phyloP scores from a whole-genome alignment of 2,888 invertebrate genomes.

The Deilephila elpenor region DNA sequence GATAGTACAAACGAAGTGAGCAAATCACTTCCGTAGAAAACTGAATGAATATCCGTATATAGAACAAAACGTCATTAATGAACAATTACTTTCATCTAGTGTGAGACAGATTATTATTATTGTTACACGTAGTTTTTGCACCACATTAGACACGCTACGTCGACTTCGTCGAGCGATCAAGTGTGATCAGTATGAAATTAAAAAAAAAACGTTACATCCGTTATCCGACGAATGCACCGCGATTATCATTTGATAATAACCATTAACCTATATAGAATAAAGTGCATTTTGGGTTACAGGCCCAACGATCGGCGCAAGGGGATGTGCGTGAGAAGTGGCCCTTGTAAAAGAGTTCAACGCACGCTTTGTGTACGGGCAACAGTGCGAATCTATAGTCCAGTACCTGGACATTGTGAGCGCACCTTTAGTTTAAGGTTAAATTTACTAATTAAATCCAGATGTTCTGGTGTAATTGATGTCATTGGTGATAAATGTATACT shows the following conservation, averaged over 20 bases:
- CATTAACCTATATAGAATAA: constrained; percentile 59
- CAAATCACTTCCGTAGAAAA: constrained; percentile 5
- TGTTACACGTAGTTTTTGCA: constrained; percentile 49
- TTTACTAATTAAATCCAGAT: neutral
- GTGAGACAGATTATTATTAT: constrained; percentile 28
- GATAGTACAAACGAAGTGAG: neutral
- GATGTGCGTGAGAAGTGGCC: constrained; percentile 71
- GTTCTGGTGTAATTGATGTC: neutral
- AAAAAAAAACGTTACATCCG: constrained; percentile 64
- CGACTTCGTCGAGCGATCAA: constrained; percentile 46
- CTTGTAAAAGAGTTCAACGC: constrained; percentile 84
- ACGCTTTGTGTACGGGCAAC: constrained; percentile 72
- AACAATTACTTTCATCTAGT: constrained; percentile 19
- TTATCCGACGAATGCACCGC: constrained; percentile 50
- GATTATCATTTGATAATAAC: constrained; percentile 52
- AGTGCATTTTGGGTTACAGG: constrained; percentile 55
- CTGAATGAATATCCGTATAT: constrained; percentile 22
- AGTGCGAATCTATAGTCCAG: constrained; percentile 66
- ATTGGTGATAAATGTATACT: constrained; percentile 5
- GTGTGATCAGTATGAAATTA: constrained; percentile 50
- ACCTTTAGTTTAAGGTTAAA: constrained; percentile 10
- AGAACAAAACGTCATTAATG: constrained; percentile 14
- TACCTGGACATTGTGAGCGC: constrained; percentile 48
- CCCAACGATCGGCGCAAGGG: constrained; percentile 46
- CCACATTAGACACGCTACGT: constrained; percentile 64